These are phyloP conservation scores for Parasteatoda lunata DNA, from an alignment of 2,888 invertebrate species.

Conservation along the genomic window DNA sequence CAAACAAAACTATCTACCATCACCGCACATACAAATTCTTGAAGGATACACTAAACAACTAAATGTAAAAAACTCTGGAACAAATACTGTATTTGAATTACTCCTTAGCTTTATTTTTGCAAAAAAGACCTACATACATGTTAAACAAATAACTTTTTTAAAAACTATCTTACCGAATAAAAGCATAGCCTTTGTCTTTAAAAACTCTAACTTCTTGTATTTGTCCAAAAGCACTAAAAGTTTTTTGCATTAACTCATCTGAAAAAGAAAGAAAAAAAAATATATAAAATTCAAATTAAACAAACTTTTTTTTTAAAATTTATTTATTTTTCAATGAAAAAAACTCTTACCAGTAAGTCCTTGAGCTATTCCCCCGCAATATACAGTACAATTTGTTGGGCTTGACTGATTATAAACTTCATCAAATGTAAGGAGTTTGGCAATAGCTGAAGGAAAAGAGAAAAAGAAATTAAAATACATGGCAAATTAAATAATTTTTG, in stretches of 20 bases:
- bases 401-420: constrained; percentile 99
- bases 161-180: constrained; percentile 80
- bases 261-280: constrained; percentile 75
- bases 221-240: constrained; percentile 93
- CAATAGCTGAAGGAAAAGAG: constrained; percentile 79
- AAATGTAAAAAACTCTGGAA: too few species aligned
- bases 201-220: constrained; percentile 98
- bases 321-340: not conserved
- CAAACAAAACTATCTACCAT: too few species aligned
- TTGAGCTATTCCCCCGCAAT: constrained; percentile 96
- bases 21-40: too few species aligned
- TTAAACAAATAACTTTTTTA: too few species aligned
- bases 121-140: too few species aligned
- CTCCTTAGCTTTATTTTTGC: too few species aligned
- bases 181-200: constrained; percentile 99
- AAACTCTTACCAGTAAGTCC: constrained; percentile 79
- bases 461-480: not conserved
- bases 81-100: too few species aligned
- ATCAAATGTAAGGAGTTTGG: constrained; percentile 94
- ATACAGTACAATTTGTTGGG: constrained; percentile 98
- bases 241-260: constrained; percentile 96
- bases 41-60: too few species aligned
- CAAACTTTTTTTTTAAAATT: not conserved
- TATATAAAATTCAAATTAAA: not conserved
- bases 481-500: not conserved